phyloP scores from a whole-genome alignment of 2,797 vertebrate species.

The Diplodus puntazzo region DNA sequence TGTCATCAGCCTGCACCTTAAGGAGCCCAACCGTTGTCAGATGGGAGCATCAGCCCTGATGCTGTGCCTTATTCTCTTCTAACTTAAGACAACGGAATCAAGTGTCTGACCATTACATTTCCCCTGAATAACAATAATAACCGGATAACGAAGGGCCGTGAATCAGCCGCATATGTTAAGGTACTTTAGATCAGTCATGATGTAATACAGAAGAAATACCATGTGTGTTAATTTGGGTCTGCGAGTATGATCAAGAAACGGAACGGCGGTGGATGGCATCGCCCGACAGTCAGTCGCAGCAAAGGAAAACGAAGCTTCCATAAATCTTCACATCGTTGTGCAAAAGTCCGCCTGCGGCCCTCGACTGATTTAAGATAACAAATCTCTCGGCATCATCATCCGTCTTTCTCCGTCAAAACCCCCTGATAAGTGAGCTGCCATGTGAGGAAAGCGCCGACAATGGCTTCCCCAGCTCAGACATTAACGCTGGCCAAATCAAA shows the following conservation, averaged over 20 bases:
- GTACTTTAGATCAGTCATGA: conserved; percentile 67
- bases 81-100: conserved; percentile 73
- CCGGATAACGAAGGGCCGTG: conserved; percentile 56
- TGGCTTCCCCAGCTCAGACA: conserved; percentile 72
- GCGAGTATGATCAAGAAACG: conserved; percentile 45
- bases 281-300: conserved; percentile 48
- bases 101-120: conserved; percentile 77
- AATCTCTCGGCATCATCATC: conserved; percentile 64
- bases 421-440: conserved; percentile 66
- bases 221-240: conserved; percentile 32
- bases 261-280: conserved; percentile 39
- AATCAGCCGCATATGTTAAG: conserved; percentile 57
- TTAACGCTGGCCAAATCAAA: conserved; percentile 69
- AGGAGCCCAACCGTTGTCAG: conserved; percentile 18
- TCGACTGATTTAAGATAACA: conserved; percentile 79
- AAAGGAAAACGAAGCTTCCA: conserved; percentile 43
- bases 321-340: conserved; percentile 69
- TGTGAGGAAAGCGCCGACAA: conserved; percentile 58
- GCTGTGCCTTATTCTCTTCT: conserved; percentile 36
- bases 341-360: conserved; percentile 60
- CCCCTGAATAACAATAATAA: conserved; percentile 44
- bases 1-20: conserved; percentile 9
- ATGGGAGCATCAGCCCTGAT: conserved; percentile 28
- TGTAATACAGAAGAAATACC: conserved; percentile 53
- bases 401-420: conserved; percentile 46